Evolutionary conservation across 53 echinoderm and acorn worm genomes (phyloP).

Genomic region (Echinometra lucunter): DNA sequence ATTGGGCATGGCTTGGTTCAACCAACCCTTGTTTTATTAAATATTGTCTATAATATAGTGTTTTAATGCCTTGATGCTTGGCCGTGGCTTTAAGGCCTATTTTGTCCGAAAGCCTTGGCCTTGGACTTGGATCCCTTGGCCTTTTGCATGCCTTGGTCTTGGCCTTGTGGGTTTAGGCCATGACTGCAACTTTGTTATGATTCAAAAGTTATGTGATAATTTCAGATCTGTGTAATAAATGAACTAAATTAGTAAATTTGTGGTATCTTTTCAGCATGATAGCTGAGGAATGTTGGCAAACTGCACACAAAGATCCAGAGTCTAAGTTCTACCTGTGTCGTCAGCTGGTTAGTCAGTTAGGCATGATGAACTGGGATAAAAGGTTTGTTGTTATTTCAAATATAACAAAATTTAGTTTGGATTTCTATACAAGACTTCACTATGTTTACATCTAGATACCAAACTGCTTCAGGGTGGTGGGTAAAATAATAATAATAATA

Average conservation of each 20-base stretch:
- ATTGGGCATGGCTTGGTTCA: too few relatives aligned
- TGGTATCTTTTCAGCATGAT: constrained; percentile 72
- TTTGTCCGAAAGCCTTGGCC: too few relatives aligned
- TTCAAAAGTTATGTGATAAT: not conserved
- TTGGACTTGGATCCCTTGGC: too few relatives aligned
- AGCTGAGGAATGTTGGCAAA: constrained; percentile 75
- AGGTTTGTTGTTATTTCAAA: constrained; percentile 67
- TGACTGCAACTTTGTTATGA: too few relatives aligned
- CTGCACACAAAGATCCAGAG: constrained; percentile 83
- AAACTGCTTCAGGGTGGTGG: not conserved
- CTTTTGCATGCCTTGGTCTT: too few relatives aligned
- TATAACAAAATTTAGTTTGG: not conserved
- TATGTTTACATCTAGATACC: not conserved
- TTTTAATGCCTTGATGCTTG: too few relatives aligned
- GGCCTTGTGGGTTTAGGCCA: too few relatives aligned
- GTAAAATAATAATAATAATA: too few relatives aligned
- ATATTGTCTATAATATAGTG: too few relatives aligned
- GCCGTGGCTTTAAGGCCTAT: too few relatives aligned
- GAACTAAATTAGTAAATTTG: not conserved
- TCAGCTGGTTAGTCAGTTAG: constrained; percentile 88
- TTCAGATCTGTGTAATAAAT: not conserved
- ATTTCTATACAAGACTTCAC: not conserved
- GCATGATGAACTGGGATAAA: constrained; percentile 95
- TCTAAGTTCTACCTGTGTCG: constrained; percentile 92
- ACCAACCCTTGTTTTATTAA: too few relatives aligned